A percentile compares a stretch with the other conserved stretches of the same genome.
Conservation (phyloP, 2,888 invertebrate genomes). For the Glyphotaelius pellucidus region DNA sequence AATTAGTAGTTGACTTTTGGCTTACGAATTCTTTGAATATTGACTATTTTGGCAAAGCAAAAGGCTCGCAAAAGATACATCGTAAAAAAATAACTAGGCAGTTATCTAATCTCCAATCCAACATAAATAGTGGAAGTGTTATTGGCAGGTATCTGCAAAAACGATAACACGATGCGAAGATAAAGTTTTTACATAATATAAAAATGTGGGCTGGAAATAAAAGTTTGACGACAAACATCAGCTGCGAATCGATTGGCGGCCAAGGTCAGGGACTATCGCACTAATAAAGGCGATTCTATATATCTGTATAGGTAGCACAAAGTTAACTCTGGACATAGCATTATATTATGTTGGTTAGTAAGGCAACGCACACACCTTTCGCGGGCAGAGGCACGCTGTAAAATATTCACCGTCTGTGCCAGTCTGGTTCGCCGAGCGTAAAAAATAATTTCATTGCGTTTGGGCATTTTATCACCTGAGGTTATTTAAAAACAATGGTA, state of each 20-base stretch:
- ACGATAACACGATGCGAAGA: not conserved
- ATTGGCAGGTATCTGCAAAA: not conserved
- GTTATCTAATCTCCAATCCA: not conserved
- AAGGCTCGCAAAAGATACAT: not conserved
- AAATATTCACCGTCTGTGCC: not conserved
- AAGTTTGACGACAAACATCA: slow-evolving; percentile 14
- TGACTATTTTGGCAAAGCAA: not conserved
- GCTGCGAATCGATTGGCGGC: slow-evolving; percentile 38
- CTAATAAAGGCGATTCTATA: not conserved
- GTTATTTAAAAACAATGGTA: not conserved
- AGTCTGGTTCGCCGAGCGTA: not conserved
- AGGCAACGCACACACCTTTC: not conserved
- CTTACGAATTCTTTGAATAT: not conserved
- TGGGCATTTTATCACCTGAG: not conserved
- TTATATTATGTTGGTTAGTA: not conserved
- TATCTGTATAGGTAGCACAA: not conserved
- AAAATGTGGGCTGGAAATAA: not conserved
- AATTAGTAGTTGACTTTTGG: not conserved
- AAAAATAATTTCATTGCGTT: not conserved
- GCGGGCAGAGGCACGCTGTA: not conserved
- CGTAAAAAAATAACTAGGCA: not conserved
- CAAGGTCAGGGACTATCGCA: not conserved
- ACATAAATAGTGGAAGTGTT: not conserved
- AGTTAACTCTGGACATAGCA: not conserved
- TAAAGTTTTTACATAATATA: not conserved